Conservation (phyloP, 2,888 invertebrate species). For the Oxycera nigricornis region DNA sequence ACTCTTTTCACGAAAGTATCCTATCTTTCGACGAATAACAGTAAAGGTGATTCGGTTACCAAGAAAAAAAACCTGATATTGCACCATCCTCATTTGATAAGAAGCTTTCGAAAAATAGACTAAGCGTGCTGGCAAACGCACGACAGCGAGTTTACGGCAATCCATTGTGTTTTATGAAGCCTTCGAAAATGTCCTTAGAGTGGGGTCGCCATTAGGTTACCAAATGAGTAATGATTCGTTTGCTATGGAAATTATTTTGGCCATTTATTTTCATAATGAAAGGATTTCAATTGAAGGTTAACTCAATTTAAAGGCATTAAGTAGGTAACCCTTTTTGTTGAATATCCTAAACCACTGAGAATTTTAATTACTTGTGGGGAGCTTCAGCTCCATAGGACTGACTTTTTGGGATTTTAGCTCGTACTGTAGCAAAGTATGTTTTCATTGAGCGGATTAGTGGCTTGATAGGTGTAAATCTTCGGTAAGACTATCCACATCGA, state of each 20-base stretch:
- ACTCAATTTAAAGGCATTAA: not conserved
- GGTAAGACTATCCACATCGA: too few relatives aligned
- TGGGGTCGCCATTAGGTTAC: not conserved
- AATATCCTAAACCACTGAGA: slow-evolving; percentile 11
- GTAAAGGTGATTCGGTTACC: not conserved
- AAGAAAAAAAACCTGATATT: not conserved
- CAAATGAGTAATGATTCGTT: slow-evolving; percentile 44
- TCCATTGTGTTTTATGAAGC: not conserved
- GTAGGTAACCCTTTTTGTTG: not conserved
- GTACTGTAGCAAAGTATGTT: too few relatives aligned
- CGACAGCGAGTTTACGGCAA: not conserved
- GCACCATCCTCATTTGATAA: slow-evolving; percentile 15
- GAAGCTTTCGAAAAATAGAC: not conserved
- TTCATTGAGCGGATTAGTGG: too few relatives aligned
- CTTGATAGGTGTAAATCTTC: too few relatives aligned
- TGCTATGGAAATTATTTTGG: slow-evolving; percentile 42
- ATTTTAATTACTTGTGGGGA: not conserved
- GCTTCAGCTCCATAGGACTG: not conserved
- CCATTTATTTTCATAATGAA: not conserved
- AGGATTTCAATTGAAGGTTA: not conserved
- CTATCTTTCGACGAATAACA: not conserved
- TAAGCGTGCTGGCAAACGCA: not conserved
- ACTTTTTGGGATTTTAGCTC: too few relatives aligned
- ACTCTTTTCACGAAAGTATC: too few relatives aligned
- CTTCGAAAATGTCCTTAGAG: not conserved